Evolutionary conservation across 2,797 vertebrate species (phyloP), one percentile per base, ranked within the genome.

Genomic region (Micropoecilia bifurca): DNA sequence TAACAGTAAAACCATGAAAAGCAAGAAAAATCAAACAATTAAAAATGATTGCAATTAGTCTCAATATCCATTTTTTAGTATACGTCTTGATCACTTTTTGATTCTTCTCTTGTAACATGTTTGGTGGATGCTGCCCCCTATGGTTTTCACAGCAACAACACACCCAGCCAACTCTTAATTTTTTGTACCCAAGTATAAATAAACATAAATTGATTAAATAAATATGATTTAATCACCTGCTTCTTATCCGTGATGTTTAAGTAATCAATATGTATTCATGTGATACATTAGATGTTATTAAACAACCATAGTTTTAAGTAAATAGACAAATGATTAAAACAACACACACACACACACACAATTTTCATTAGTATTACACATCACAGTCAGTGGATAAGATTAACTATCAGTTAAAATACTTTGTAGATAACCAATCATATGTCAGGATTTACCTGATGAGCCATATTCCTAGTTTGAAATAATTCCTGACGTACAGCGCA

Each of bases 71-170:
- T 30, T 61, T 28, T 28, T 14, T 16, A 55, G 3, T 20, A 53
- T 69, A 39, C 28, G n/a, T 53, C 8, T 25, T 9, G 16, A 57
- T 78, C 12, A 39, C 3, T 53, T 16, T 75, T 47, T 20, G 22
- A 69, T 6, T 36, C 13, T 72, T 57, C 61, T 61, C 33, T 53
- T 68, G 61, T 28, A 39, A 14, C 30, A 73, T 80, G 84, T 83
- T 75, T 89, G 82, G 90, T 90, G 71, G 55, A 92, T 79, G 91
- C 91, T 93, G 92, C 91, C 91, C 92, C 82, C 89, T 90, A 79
- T 83, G 84, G 92, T 77, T 83, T 71, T 80, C 22, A 80, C 25
- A 72, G 69, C 74, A 45, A 83, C 45, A 90, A 53, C 75, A 90
- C 88, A 89, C 86, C 28, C 16, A 33, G 33, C 3, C 12, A 16